Percentiles rank a stretch among this genome's conserved stretches.
phyloP scores from a whole-genome alignment of 2,797 vertebrate genomes.

The Lutjanus argentimaculatus region DNA sequence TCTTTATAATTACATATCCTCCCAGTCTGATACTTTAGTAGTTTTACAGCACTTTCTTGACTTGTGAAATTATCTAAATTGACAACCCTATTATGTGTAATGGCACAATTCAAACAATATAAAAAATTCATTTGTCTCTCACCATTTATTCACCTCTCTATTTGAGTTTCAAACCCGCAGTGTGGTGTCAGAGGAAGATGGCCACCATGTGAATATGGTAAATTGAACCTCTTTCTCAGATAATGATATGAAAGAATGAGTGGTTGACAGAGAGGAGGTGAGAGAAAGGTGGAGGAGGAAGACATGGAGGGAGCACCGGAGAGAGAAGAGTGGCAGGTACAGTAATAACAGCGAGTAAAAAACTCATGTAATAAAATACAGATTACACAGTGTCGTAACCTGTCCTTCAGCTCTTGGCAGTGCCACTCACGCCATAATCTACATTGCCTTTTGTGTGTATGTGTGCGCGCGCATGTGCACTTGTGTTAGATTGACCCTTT shows the following conservation, averaged over 20 bases:
- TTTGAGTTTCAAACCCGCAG: too few relatives aligned
- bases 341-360: conserved; percentile 21
- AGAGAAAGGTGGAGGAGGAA: background rate
- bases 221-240: background rate
- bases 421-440: conserved; percentile 45
- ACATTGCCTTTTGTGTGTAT: conserved; percentile 18
- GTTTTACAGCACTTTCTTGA: too few relatives aligned
- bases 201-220: too few relatives aligned
- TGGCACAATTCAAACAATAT: too few relatives aligned
- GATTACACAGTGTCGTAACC: conserved; percentile 40
- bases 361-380: conserved; percentile 48
- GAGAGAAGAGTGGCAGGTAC: background rate
- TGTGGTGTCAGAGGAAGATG: too few relatives aligned
- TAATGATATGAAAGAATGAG: background rate
- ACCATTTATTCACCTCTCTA: too few relatives aligned
- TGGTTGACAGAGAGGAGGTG: background rate
- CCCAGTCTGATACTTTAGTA: too few relatives aligned
- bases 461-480: conserved; percentile 10
- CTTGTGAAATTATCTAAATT: too few relatives aligned
- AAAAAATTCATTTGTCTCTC: too few relatives aligned
- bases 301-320: background rate
- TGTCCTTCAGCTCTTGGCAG: conserved; percentile 63
- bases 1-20: too few relatives aligned
- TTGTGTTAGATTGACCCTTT: conserved; percentile 55
- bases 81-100: too few relatives aligned